Base-by-base conservation (phyloP, 2,113 vertebrate genomes). In the Megaptera novaeangliae region DNA sequence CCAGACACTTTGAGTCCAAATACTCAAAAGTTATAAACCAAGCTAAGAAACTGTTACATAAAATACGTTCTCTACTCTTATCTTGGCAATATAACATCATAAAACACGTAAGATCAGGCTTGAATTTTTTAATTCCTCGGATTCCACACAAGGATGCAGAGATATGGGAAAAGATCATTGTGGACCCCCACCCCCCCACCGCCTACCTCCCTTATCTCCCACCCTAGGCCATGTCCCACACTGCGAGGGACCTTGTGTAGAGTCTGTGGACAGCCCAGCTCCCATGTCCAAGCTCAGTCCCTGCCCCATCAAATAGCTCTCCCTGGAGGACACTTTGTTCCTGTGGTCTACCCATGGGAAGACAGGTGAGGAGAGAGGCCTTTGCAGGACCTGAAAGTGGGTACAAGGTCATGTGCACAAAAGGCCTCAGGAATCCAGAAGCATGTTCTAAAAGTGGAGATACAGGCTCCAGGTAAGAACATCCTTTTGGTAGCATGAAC, bases 211-310 rank as follows among this genome's bases (percentile, higher is more conserved):
- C 52, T 71, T 72, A 29, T 13, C n/a, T 49, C 29, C 9, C 29
- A 34, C 12, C 14, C 7, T 5, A 36, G 49, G 44, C 52, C 52
- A 12, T 20, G 21, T 44, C 31, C 69, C 34, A 63, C 66, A 29
- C 9, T 34, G 13, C 0, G 0, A 87, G 41, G 11, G 5, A 25
- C 17, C 10, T 12, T 13, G 5, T 0, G 7, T 4, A 8, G 2
- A 44, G 63, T 57, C 5, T 27, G 8, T 68, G 21, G 63, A n/a
- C 8, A n/a, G 14, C 36, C 31, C 69, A 63, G 31, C 12, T 78
- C 21, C 0, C 14, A 29, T 6, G 29, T 21, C 46, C 71, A 10
- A 41, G 36, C 44, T 74, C n/a, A 59, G 68, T 49, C 20, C 55
- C n/a, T 4, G 21, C 2, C 9, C 36, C 57, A 18, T 27, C 25